phyloP scores from a whole-genome alignment of 2,797 vertebrate genomes.

The Chloroceryle inda region DNA sequence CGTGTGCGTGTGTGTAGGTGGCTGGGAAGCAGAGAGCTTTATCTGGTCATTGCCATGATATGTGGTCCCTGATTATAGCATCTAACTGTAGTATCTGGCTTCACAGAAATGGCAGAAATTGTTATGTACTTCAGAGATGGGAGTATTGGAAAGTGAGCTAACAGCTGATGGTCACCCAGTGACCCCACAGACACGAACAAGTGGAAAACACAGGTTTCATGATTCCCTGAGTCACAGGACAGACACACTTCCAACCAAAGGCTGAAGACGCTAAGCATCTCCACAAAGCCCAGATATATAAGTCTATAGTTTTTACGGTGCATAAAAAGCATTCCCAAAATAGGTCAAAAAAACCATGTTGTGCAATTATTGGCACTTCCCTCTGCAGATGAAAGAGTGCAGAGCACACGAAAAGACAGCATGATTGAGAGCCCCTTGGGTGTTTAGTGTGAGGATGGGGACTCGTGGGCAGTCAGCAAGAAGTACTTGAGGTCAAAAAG shows the following conservation, averaged over 20 bases:
- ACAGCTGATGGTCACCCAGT: background rate
- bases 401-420: background rate
- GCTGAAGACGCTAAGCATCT: background rate
- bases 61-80: background rate
- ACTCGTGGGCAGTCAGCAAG: background rate
- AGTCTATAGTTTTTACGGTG: background rate
- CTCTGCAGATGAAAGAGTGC: background rate
- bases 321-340: background rate
- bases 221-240: background rate
- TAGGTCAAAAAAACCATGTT: background rate
- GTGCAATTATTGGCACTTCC: background rate
- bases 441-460: background rate
- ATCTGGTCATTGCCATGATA: background rate
- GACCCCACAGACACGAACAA: accelerated
- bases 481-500: background rate
- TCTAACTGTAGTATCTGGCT: background rate
- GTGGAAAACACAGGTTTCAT: background rate
- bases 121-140: background rate
- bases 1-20: background rate
- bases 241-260: background rate
- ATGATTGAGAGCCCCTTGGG: background rate
- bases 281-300: background rate
- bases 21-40: background rate
- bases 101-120: background rate
- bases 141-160: background rate